Evolutionary conservation across 2,888 invertebrate genomes (phyloP).

Genomic region (Resseliella maxima): DNA sequence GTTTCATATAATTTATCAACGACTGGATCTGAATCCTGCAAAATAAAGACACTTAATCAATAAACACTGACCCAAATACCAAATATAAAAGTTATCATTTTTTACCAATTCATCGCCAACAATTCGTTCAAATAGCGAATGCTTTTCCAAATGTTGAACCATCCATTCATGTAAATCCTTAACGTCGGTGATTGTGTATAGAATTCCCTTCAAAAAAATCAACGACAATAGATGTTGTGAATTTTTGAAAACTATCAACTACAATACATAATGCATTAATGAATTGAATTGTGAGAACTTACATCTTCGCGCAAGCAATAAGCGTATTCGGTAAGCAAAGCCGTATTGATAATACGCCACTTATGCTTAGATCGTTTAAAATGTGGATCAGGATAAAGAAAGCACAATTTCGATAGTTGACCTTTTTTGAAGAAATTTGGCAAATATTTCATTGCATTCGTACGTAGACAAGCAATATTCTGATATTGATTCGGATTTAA

Average conservation of each 20-base stretch:
- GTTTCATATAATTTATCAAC: conserved; percentile 90
- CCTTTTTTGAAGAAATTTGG: conserved; percentile 96
- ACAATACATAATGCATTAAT: no score
- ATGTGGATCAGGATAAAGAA: conserved; percentile 98
- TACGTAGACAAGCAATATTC: conserved; percentile 94
- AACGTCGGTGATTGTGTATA: conserved; percentile 98
- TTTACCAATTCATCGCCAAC: conserved; percentile 80
- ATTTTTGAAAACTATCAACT: background rate
- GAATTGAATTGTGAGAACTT: conserved; percentile 63
- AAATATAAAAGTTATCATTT: no score
- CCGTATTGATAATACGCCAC: conserved; percentile 97
- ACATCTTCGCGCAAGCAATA: conserved; percentile 89
- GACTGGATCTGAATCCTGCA: conserved; percentile 81
- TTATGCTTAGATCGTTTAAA: conserved; percentile 99
- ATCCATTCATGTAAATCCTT: conserved; percentile 98
- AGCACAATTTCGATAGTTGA: conserved; percentile 97
- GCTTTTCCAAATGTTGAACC: conserved; percentile 88
- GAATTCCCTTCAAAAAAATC: conserved; percentile 75
- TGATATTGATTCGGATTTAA: conserved; percentile 82
- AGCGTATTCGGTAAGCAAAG: conserved; percentile 95
- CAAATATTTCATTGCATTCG: conserved; percentile 99
- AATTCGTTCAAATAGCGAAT: conserved; percentile 87
- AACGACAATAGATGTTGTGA: background rate
- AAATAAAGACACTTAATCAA: background rate
- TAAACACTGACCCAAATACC: no score